phyloP scores from a whole-genome alignment of 2,888 invertebrate species.

The Plebejus argus region DNA sequence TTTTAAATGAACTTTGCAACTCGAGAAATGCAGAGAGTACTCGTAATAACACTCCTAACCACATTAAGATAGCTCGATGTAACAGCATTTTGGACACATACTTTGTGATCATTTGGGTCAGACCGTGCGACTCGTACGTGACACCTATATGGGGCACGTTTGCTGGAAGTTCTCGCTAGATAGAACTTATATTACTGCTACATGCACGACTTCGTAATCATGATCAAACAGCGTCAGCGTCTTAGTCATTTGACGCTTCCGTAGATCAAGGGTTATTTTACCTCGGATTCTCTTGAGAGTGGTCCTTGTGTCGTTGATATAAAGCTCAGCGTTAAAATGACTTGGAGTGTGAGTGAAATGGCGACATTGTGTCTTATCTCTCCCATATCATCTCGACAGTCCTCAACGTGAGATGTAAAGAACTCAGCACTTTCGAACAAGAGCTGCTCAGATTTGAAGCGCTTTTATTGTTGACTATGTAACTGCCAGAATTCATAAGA shows the following conservation, averaged over 20 bases:
- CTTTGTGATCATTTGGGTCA: conserved; percentile 17
- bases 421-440: background rate
- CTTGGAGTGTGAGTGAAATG: background rate
- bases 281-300: background rate
- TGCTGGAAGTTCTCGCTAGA: background rate
- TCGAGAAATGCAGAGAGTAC: background rate
- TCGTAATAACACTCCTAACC: background rate
- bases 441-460: background rate
- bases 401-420: background rate
- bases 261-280: background rate
- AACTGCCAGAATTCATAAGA: background rate
- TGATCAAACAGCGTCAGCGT: conserved; percentile 1
- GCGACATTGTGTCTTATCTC: background rate
- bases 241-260: conserved; percentile 10
- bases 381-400: background rate
- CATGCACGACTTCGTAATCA: conserved; percentile 8
- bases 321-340: background rate
- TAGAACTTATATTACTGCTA: conserved; percentile 10
- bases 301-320: background rate
- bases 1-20: background rate
- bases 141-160: conserved; percentile 17
- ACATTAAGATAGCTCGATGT: conserved; percentile 1
- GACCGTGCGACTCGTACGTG: conserved; percentile 9
- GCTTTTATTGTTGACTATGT: background rate
- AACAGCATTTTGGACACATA: conserved; percentile 12